These are phyloP conservation scores for Pontoporia blainvillei DNA, from an alignment of 2,113 vertebrate species.

Conservation along the genomic window DNA sequence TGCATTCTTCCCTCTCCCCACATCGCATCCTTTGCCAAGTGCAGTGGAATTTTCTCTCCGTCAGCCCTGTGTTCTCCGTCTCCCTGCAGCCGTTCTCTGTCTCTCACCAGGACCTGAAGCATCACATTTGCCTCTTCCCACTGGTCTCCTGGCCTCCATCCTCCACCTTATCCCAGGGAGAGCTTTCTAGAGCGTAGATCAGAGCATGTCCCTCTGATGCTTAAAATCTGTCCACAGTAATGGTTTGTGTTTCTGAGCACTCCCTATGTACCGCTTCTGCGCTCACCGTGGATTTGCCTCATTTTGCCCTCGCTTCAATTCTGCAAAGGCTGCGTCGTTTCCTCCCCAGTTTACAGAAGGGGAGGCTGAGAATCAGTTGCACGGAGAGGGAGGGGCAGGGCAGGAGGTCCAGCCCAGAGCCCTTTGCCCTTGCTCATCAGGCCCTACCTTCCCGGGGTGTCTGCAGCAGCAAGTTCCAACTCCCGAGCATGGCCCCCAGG, in stretches of 20 bases:
- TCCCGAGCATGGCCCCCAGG: neutral
- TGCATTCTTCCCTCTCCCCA: neutral
- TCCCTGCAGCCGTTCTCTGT: neutral
- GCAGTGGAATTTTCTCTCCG: neutral
- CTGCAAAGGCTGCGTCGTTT: fast-evolving
- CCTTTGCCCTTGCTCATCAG: neutral
- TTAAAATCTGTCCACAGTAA: fast-evolving
- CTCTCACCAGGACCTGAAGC: neutral
- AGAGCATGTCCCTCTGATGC: neutral
- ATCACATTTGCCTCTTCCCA: neutral
- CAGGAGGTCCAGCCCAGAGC: neutral
- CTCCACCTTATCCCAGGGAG: neutral
- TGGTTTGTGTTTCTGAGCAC: neutral
- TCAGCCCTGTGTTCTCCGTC: neutral
- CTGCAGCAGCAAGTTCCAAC: neutral
- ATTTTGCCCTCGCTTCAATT: neutral
- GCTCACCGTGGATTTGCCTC: neutral
- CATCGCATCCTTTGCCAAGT: neutral
- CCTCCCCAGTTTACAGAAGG: neutral
- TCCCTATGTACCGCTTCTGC: fast-evolving
- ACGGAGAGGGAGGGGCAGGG: neutral
- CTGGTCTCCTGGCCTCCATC: neutral
- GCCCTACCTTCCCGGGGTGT: neutral
- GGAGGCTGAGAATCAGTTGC: neutral
- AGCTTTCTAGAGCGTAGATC: neutral